A percentile compares a stretch with the other conserved stretches of the same genome.
Conservation (phyloP, 2,888 invertebrate species). For the Eledona agricola region DNA sequence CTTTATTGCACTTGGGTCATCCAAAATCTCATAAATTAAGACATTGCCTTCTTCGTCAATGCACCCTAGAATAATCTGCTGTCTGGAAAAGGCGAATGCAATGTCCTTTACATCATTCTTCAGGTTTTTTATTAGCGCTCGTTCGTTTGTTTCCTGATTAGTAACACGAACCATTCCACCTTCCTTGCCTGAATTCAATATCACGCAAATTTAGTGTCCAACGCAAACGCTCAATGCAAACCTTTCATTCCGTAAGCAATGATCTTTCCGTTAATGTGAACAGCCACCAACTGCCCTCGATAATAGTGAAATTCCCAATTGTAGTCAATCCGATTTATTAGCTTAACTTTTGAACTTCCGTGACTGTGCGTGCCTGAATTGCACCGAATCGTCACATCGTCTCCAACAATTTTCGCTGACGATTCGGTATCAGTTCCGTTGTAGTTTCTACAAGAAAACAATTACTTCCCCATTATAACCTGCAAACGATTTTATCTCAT, state of each 20-base stretch:
- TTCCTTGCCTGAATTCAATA: constrained; percentile 53
- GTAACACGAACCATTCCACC: constrained; percentile 86
- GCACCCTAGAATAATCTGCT: constrained; percentile 82
- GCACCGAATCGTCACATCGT: constrained; percentile 75
- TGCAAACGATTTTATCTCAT: constrained; percentile 39
- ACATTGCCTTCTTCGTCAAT: constrained; percentile 88
- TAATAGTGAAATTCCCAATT: constrained; percentile 92
- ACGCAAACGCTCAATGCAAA: constrained; percentile 56
- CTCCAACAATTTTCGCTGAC: constrained; percentile 54
- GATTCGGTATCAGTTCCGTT: constrained; percentile 57
- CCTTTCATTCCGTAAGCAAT: constrained; percentile 93
- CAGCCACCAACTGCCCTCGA: constrained; percentile 86
- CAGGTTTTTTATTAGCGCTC: constrained; percentile 87
- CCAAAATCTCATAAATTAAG: constrained; percentile 81
- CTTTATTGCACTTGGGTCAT: constrained; percentile 67
- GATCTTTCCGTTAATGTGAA: constrained; percentile 85
- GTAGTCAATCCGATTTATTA: constrained; percentile 86
- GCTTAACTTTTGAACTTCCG: constrained; percentile 89
- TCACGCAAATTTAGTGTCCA: constrained; percentile 1
- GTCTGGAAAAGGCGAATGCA: constrained; percentile 85
- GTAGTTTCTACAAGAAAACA: constrained; percentile 52
- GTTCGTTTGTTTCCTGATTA: constrained; percentile 76
- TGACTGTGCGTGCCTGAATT: constrained; percentile 78
- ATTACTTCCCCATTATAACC: constrained; percentile 33
- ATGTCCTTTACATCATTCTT: constrained; percentile 89